A percentile compares a stretch with the other conserved stretches of the same genome.
These are phyloP conservation scores for Serripes groenlandicus DNA, from an alignment of 2,888 invertebrate genomes.

Conservation along the genomic window DNA sequence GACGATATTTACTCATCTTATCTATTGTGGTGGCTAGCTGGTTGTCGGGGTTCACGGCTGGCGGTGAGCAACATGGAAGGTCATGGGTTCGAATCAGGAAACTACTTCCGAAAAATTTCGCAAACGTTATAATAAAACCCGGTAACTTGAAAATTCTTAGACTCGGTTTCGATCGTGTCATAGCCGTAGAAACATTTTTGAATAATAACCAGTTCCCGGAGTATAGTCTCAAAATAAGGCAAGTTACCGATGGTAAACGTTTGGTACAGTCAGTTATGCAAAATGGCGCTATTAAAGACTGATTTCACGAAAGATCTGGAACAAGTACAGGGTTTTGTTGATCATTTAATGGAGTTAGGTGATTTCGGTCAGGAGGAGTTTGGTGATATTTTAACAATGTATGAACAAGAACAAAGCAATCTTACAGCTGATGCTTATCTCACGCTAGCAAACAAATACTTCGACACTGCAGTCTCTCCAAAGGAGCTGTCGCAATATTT, in stretches of 20 bases:
- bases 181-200: conserved; percentile 69
- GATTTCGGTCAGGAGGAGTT: conserved; percentile 28
- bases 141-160: conserved; percentile 69
- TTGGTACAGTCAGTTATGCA: conserved; percentile 75
- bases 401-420: no score
- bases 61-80: background rate
- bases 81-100: conserved; percentile 43
- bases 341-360: conserved; percentile 52
- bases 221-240: conserved; percentile 65
- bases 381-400: conserved; percentile 43
- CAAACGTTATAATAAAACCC: conserved; percentile 60
- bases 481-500: background rate
- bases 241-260: conserved; percentile 72
- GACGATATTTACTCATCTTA: no score
- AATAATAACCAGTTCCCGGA: conserved; percentile 46
- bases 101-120: conserved; percentile 64
- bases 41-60: background rate
- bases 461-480: background rate
- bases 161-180: conserved; percentile 69
- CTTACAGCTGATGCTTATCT: no score
- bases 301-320: conserved; percentile 63
- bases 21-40: no score
- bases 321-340: conserved; percentile 69
- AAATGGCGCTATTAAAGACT: conserved; percentile 69
- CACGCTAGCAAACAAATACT: background rate